Percentiles rank a stretch among this genome's conserved stretches.
phyloP scores from a whole-genome alignment of 2,113 vertebrate genomes.

The Pituophis catenifer region DNA sequence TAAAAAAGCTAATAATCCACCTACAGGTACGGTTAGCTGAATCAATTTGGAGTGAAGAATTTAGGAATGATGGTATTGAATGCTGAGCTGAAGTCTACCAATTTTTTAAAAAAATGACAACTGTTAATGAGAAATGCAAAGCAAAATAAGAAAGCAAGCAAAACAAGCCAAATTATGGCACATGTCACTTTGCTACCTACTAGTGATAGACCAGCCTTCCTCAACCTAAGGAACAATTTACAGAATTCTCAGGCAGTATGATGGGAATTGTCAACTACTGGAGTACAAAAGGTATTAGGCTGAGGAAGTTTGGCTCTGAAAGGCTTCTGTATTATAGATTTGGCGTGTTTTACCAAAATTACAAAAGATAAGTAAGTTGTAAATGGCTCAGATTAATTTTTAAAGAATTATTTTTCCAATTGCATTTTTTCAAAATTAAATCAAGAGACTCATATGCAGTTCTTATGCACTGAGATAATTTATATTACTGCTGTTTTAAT shows the following conservation, averaged over 20 bases:
- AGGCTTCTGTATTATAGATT: not conserved
- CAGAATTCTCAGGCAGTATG: not conserved
- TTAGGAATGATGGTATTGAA: too few relatives aligned
- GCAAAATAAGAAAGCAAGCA: not conserved
- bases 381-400: not conserved
- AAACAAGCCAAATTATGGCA: not conserved
- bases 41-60: too few relatives aligned
- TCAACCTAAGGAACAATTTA: not conserved
- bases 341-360: not conserved
- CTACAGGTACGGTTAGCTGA: too few relatives aligned
- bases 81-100: not conserved
- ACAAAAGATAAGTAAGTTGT: not conserved
- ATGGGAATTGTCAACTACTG: not conserved
- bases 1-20: too few relatives aligned
- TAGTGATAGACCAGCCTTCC: not conserved
- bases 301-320: not conserved
- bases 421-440: not conserved
- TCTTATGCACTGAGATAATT: not conserved
- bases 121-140: not conserved
- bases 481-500: not conserved
- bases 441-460: not conserved
- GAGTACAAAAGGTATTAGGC: not conserved
- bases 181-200: not conserved
- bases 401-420: not conserved
- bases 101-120: not conserved